A percentile compares a stretch with the other conserved stretches of the same genome.
Conservation (phyloP, 2,113 vertebrate species). For the Menidia beryllina region DNA sequence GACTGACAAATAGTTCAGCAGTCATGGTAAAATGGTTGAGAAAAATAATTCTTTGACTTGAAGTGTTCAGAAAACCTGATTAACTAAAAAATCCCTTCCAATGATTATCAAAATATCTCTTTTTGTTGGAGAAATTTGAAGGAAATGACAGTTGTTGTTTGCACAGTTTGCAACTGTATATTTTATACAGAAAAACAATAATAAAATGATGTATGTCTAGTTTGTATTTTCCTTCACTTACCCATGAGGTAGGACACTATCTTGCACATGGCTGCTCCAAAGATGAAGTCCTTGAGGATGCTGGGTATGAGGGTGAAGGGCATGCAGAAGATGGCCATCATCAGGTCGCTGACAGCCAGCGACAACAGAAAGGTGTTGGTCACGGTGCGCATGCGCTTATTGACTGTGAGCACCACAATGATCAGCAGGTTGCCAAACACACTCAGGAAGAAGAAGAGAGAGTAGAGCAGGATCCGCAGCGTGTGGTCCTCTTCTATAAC, state of each 20-base stretch:
- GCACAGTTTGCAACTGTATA: too few species aligned
- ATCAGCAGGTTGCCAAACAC: constrained; percentile 92
- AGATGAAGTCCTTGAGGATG: constrained; percentile 94
- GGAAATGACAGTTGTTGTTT: too few species aligned
- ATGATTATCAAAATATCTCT: too few species aligned
- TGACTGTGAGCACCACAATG: constrained; percentile 89
- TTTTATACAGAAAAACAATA: too few species aligned
- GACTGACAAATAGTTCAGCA: too few species aligned
- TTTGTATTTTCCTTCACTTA: constrained; percentile 47
- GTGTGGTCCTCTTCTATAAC: constrained; percentile 86
- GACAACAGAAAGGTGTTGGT: constrained; percentile 97
- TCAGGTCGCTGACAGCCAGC: constrained; percentile 92
- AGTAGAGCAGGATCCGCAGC: constrained; percentile 89
- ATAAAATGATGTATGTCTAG: too few species aligned
- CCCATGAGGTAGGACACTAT: constrained; percentile 95
- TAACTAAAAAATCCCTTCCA: too few species aligned
- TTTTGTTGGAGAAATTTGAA: too few species aligned
- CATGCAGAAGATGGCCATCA: constrained; percentile 94
- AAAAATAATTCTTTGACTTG: too few species aligned
- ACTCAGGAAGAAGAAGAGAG: constrained; percentile 89
- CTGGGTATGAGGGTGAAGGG: constrained; percentile 95
- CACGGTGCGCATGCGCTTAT: constrained; percentile 92
- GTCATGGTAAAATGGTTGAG: too few species aligned
- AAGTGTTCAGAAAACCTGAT: too few species aligned
- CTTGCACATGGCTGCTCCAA: constrained; percentile 93